Evolutionary conservation across 53 echinoderm and acorn worm species (phyloP), one percentile per base, ranked within the genome.

Genomic region (Henricia sp.): DNA sequence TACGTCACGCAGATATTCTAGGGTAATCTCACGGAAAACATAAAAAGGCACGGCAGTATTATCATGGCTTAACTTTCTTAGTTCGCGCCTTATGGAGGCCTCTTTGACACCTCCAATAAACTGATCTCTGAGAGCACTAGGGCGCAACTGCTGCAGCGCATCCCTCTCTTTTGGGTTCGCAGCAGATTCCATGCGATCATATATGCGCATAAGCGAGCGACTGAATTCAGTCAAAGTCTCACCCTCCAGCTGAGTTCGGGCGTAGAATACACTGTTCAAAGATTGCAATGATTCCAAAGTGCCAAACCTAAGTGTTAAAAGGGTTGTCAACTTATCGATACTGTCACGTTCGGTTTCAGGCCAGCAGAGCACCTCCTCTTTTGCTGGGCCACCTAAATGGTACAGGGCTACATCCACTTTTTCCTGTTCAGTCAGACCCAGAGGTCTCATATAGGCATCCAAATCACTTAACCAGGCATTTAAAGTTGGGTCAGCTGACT

Each of bases 391-490:
- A 16, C 62, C 69, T 6, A 80, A 26, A 36, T 87, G 87, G 16
- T 87, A 77, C 8, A 87, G 54, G 6, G 77, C 42, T 11, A 56
- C 56, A 6, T 53, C 67, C 34, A 70, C 82, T 26, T 17, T 19
- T 32, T 87, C 68, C 20, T 29, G 29, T 12, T 55, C 69, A 4
- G 29, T 29, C 2, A 87, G 69, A 35, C 62, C 38, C 23, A 37
- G 57, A 6, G 34, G 63, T 2, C 57, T 66, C 63, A 69, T 6
- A 20, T 75, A 65, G 10, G 66, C 57, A 23, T 67, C 36, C 0
- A 87, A 59, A 39, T 87, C 87, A 39, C 52, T n/a, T 19, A 87
- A 53, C 88, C 80, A 87, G 19, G 52, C 78, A 16, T 14, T 14
- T 6, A 87, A 32, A 2, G 68, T 77, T 2, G 69, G 87, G n/a